These are phyloP conservation scores for Desmophyllum pertusum DNA, from an alignment of 92 coral and sea anemone genomes.

Conservation along the genomic window DNA sequence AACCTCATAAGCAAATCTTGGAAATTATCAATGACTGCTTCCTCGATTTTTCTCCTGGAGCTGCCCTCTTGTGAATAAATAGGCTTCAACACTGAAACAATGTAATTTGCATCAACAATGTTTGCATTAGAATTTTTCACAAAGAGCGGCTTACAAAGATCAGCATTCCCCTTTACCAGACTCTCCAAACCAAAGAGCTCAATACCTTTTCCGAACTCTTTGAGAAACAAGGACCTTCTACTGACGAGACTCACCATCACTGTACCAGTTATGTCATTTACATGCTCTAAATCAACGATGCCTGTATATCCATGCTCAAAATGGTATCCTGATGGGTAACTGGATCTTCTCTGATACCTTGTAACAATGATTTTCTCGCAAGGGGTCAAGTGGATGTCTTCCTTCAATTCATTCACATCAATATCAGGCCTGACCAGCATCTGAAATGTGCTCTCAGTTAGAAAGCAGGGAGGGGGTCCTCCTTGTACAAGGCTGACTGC, in stretches of 20 bases:
- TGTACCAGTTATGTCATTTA: constrained; percentile 58
- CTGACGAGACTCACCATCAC: constrained; percentile 55
- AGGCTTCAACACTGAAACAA: constrained; percentile 63
- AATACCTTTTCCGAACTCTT: constrained; percentile 38
- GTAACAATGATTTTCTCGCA: constrained; percentile 42
- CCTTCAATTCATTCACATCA: constrained; percentile 42
- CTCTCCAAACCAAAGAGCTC: constrained; percentile 44
- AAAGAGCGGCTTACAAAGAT: constrained; percentile 57
- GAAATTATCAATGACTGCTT: constrained; percentile 58
- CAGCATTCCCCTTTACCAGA: constrained; percentile 28
- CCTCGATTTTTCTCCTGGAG: constrained; percentile 56
- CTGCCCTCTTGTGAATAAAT: constrained; percentile 58
- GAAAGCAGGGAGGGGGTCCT: constrained; percentile 62
- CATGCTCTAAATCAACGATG: constrained; percentile 41
- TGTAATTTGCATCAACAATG: constrained; percentile 53
- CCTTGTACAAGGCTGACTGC: constrained; percentile 64
- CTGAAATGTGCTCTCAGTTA: constrained; percentile 58
- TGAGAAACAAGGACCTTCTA: constrained; percentile 37
- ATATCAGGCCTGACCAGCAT: constrained; percentile 54
- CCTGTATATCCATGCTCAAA: constrained; percentile 79
- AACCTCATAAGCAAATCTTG: constrained; percentile 54
- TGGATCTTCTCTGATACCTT: constrained; percentile 52
- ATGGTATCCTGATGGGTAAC: constrained; percentile 38
- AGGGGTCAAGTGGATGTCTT: constrained; percentile 52
- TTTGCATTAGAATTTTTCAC: constrained; percentile 36